Percentiles rank a stretch among this genome's conserved stretches.
Evolutionary conservation across 1,140 invertebrate species (phyloP).

Genomic region (Drosophila tristis): DNA sequence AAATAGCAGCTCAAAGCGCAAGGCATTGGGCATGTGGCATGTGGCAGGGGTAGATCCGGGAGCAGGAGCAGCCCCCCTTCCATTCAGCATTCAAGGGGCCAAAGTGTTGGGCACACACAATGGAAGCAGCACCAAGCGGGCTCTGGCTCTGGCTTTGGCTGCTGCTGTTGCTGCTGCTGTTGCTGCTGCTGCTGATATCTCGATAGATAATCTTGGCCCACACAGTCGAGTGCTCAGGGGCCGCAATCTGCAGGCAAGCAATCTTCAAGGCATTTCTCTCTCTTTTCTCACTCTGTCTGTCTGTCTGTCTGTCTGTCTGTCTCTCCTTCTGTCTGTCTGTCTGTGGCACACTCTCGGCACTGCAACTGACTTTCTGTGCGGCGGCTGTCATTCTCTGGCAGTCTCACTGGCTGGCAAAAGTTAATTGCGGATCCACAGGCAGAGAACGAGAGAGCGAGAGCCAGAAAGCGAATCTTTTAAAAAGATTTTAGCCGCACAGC

Average conservation of each 20-base stretch:
- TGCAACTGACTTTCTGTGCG: conserved; percentile 17
- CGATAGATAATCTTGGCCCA: conserved; percentile 48
- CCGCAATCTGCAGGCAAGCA: conserved; percentile 56
- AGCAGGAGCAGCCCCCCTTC: too few relatives aligned
- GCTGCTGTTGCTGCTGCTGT: neutral
- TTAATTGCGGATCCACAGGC: conserved; percentile 59
- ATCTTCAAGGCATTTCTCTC: conserved; percentile 16
- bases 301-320: too few relatives aligned
- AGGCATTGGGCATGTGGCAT: too few relatives aligned
- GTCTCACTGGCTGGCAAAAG: conserved; percentile 35
- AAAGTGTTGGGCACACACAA: conserved; percentile 64
- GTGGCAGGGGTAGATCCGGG: too few relatives aligned
- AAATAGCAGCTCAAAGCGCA: too few relatives aligned
- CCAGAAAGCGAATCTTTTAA: conserved; percentile 40
- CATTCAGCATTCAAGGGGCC: conserved; percentile 39
- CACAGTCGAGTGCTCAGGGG: neutral
- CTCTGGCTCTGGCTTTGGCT: neutral
- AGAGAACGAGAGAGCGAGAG: neutral
- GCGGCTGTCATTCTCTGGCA: conserved; percentile 55
- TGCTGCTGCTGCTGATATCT: conserved; percentile 19
- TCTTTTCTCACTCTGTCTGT: too few relatives aligned
- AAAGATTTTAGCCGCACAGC: conserved; percentile 23
- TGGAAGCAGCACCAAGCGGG: neutral
- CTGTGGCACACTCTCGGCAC: neutral
- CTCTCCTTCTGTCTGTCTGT: too few relatives aligned